Evolutionary conservation across 2,888 invertebrate species (phyloP), one percentile per base, ranked within the genome.

Genomic region (Imbricaverruca yamaguchii): DNA sequence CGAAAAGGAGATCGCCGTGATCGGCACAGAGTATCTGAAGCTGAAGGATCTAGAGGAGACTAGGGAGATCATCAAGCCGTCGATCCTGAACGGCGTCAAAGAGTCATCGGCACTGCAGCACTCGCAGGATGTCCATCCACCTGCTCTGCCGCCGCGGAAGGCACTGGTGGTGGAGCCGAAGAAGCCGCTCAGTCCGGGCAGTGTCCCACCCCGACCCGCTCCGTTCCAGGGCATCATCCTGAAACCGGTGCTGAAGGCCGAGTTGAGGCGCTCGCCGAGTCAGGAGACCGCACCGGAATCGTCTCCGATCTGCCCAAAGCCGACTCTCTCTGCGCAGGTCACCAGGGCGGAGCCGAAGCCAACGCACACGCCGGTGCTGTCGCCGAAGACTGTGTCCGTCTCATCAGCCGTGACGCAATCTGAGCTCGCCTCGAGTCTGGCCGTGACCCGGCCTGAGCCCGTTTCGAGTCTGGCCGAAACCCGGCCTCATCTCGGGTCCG

Each of bases 251-350:
- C 67, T 56, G 57, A 80, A 65, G 65, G 13, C 63, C 11, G 83
- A 82, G 61, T 59, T 82, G 80, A 81, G 81, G 80, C 82, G 83
- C 57, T 80, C 82, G 80, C 81, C 63, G 69, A 82, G 59, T 82
- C 83, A 83, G 83, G 18, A 80, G 81, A 11, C 82, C 83, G 63
- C 18, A 39, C 4, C 39, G 39, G 39, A 39, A 39, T 39, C 39
- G 39, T 39, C 39, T 39, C 39, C 39, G 4, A 39, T 39, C 39
- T 1, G 39, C 39, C 39, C 39, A 39, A 39, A 39, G 39, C 4
- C 39, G 39, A 39, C 39, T 1, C 4, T 39, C 39, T 1, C 2
- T 39, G 39, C 39, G 39, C 39, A 39, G 2, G 39, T 39, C 39
- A 39, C 39, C 39, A 80, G 77, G 82, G 81, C 80, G 82, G 81